Evolutionary conservation across 2,797 vertebrate genomes (phyloP), one percentile per base, ranked within the genome.

Genomic region (Bufotes viridis): DNA sequence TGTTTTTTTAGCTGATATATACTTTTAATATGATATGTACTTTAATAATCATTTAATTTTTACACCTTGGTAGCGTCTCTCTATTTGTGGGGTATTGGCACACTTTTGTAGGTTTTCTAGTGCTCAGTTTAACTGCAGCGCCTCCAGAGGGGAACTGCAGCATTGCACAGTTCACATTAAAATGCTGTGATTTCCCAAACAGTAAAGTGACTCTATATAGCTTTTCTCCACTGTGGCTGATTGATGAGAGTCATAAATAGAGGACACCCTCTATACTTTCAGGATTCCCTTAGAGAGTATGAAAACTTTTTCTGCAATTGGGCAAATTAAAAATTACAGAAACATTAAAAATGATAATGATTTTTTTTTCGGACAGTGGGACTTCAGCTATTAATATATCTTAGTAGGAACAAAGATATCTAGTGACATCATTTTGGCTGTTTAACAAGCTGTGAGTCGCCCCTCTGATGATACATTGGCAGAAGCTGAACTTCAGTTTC

Each of bases 371-470:
- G 3, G n/a, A 57, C 22, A 26, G 4, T 57, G 51, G 51, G 53
- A 78, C 7, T 17, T 24, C 7, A 79, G 78, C 78, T 79, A 29
- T n/a, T 78, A n/a, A 78, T 82, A 17, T 65, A 22, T 70, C 24
- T 29, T 18, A 70, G 65, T 29, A 55, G 20, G 2, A 72, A 42
- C 42, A 42, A 42, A 42, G 42, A 42, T 42, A 42, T 42, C 42
- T 42, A 42, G 6, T 42, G 42, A 7, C 42, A 42, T 42, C 3
- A 42, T 42, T 42, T 42, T 42, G 42, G 42, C 42, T 42, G 1
- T 58, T n/a, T 22, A n/a, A 61, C 34, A 60, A 58, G 70, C 70
- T 61, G 26, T 12, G 34, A 78, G 58, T 84, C 82, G 13, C 69
- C 57, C 42, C 18, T 61, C 17, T 75, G 13, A 49, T 72, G 82